These are phyloP conservation scores for Argyresthia albistria DNA, from an alignment of 2,888 invertebrate species.

Conservation along the genomic window DNA sequence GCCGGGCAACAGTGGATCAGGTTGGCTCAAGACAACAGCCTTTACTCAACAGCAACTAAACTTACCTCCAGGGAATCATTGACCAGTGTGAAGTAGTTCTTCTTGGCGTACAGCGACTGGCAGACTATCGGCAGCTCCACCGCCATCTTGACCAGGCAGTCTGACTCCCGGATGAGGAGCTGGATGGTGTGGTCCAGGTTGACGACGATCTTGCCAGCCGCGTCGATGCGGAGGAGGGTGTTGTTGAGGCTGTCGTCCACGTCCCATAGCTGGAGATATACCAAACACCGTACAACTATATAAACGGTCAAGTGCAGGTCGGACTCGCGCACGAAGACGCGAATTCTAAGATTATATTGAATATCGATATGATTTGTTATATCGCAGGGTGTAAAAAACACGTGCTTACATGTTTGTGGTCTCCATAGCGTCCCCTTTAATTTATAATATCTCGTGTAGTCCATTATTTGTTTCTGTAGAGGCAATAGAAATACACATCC, in stretches of 20 bases:
- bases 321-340: no score
- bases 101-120: conserved; percentile 82
- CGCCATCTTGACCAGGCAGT: conserved; percentile 86
- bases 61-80: conserved; percentile 82
- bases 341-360: no score
- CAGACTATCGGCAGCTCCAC: conserved; percentile 88
- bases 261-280: conserved; percentile 69
- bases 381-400: no score
- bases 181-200: conserved; percentile 84
- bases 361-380: no score
- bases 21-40: no score
- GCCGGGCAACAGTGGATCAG: no score
- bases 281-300: not conserved
- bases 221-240: conserved; percentile 74
- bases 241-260: conserved; percentile 76
- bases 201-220: conserved; percentile 78
- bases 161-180: conserved; percentile 85
- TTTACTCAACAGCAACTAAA: not conserved
- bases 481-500: no score
- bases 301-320: no score
- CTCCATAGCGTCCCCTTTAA: no score
- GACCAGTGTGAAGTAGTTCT: conserved; percentile 81
- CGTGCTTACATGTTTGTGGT: no score
- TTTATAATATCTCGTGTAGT: no score
- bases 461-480: no score